Conservation (phyloP, 2,888 invertebrate genomes). For the Hipparchia semele region DNA sequence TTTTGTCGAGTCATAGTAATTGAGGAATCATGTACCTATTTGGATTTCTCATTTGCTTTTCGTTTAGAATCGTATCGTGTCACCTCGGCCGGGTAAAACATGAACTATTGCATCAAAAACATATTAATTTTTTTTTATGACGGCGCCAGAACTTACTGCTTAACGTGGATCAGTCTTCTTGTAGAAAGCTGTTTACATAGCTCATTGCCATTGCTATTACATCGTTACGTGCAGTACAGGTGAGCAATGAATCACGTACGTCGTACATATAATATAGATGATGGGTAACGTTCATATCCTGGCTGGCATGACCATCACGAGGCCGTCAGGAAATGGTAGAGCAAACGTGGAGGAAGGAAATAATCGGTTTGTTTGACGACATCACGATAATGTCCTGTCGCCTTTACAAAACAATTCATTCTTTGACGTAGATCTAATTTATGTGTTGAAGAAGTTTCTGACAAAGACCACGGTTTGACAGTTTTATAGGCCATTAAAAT, state of each 20-base stretch:
- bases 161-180: too few relatives aligned
- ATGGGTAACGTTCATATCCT: background rate
- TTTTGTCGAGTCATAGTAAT: too few relatives aligned
- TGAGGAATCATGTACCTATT: too few relatives aligned
- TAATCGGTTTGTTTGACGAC: background rate
- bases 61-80: too few relatives aligned
- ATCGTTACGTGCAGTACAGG: background rate
- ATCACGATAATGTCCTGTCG: background rate
- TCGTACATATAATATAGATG: background rate
- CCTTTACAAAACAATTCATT: background rate
- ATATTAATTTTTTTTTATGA: too few relatives aligned
- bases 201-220: too few relatives aligned
- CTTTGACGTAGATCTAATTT: background rate
- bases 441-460: too few relatives aligned
- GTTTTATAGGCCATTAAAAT: background rate
- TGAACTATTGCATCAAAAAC: too few relatives aligned
- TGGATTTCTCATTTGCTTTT: too few relatives aligned
- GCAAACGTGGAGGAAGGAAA: constrained; percentile 24
- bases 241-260: background rate
- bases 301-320: constrained; percentile 5
- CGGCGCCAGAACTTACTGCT: too few relatives aligned
- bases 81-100: too few relatives aligned
- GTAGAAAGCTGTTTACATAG: too few relatives aligned
- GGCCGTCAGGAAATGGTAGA: constrained; percentile 35
- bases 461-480: background rate